Base-by-base conservation (phyloP, 2,797 vertebrate genomes). In the Halcyon smyrnensis region DNA sequence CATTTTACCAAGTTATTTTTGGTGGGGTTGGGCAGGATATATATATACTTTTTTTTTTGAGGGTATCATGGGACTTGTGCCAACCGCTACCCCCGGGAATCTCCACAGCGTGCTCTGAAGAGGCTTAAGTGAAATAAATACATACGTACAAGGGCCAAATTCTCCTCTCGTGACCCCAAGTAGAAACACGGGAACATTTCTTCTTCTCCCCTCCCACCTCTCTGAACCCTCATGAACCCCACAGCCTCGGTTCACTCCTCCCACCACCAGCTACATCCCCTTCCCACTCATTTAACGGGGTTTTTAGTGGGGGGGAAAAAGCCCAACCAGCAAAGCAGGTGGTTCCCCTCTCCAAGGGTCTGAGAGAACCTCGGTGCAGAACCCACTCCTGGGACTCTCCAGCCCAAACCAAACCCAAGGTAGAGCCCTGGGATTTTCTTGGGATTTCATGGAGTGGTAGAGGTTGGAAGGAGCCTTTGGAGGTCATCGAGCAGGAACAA, bases 1-100 rank as follows among this genome's bases (percentile, higher is more conserved):
- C 95, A 76, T 97, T 93, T 97, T 90, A 67, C 15, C 0, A 25
- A 70, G 89, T 92, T 94, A 59, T 90, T 94, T 85, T 71, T 65
- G 54, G n/a, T 36, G 16, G 30, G 20, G 39, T 18, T 15, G 20
- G 46, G 20, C 36, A 11, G 60, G 37, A 23, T 23, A 21, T 56
- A n/a, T 14, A 21, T 56, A 7, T 13, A 23, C 34, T 36, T 48
- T 48, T 48, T 48, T 25, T 50, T 15, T 14, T 50, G 13, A 50
- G 62, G 89, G 80, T 54, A 12, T 83, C 88, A 11, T 5, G 68
- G 91, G 67, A 50, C 20, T 60, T 56, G 25, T 74, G 87, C 83
- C 93, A 83, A 20, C 36, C 3, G 4, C 80, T 48, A 51, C 20
- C 69, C 57, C 41, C 83, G 90, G 90, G 94, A 95, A 91, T 84